Conservation (phyloP, 92 coral and sea anemone genomes). For the Siderastrea radians region DNA sequence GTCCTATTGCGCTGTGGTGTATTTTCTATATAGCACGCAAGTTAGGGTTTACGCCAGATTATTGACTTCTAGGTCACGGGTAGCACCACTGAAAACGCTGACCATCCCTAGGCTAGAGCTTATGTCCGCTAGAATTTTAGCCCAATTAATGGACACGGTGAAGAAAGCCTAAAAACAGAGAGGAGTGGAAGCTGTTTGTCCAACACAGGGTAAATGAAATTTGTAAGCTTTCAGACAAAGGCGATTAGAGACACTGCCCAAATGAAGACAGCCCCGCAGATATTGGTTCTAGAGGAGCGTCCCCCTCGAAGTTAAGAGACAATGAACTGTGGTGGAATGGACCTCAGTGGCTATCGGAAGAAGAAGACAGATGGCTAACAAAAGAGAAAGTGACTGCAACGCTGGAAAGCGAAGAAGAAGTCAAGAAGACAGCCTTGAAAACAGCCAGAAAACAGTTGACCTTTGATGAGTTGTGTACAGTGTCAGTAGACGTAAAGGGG, state of each 20-base stretch:
- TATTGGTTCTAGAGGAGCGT: slow-evolving; percentile 54
- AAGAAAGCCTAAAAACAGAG: slow-evolving; percentile 53
- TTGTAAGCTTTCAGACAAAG: slow-evolving; percentile 34
- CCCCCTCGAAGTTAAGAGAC: slow-evolving; percentile 34
- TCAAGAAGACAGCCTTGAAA: slow-evolving; percentile 17
- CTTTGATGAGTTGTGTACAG: slow-evolving; percentile 57
- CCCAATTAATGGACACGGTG: slow-evolving; percentile 55
- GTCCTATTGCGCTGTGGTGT: slow-evolving; percentile 68
- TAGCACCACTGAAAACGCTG: slow-evolving; percentile 69
- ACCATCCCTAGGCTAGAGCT: slow-evolving; percentile 74
- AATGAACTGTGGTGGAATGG: slow-evolving; percentile 39
- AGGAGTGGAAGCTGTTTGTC: slow-evolving; percentile 80
- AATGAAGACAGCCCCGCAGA: slow-evolving; percentile 69
- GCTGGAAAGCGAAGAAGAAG: slow-evolving; percentile 46
- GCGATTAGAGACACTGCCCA: slow-evolving; percentile 64
- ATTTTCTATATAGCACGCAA: slow-evolving; percentile 14
- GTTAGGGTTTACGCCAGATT: slow-evolving; percentile 26
- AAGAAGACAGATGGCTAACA: slow-evolving; percentile 44
- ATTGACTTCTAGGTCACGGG: slow-evolving; percentile 67
- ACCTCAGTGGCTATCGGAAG: slow-evolving; percentile 26
- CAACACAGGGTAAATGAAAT: slow-evolving; percentile 70
- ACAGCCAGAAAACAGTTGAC: slow-evolving; percentile 31
- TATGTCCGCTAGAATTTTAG: slow-evolving; percentile 65
- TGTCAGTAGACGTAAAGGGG: slow-evolving; percentile 62
- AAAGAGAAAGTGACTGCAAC: slow-evolving; percentile 7